Evolutionary conservation across 2,113 vertebrate species (phyloP), one percentile per base, ranked within the genome.

Genomic region (Hippocampus abdominalis): DNA sequence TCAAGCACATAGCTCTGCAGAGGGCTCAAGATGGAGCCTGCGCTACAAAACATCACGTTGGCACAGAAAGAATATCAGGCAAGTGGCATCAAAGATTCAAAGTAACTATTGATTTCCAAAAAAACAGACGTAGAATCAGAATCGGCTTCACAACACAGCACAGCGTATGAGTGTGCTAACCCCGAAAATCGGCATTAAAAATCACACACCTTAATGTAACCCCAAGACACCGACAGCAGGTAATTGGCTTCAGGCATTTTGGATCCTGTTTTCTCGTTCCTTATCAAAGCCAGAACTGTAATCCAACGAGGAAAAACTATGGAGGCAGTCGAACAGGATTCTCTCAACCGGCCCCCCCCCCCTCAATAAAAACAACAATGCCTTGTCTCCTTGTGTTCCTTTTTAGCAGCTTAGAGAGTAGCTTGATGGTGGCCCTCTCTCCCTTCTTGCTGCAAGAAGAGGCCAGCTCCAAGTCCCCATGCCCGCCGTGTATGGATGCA

Each of bases 191-290:
- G 70, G 76, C 87, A 76, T 64, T 69, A 73, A 79, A 54, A 46
- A 42, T 56, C 86, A 92, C 92, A 80, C 90, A 93, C 93, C 93
- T 93, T 93, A 79, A 93, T 94, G 85, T 94, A 93, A 88, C 91
- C 92, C 92, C 93, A 93, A 77, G 92, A 94, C 80, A 93, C 93
- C 63, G 92, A 92, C 79, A 93, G 91, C 84, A 94, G 89, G 87
- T 93, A 94, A 86, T 93, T 93, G 57, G 91, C 91, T 89, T 93
- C 92, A 91, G 92, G 92, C 93, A 93, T 94, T 91, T 92, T 92
- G 92, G 92, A 92, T 83, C 84, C 81, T 54, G 89, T 90, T 89
- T 84, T 91, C 75, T 80, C 75, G 84, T 87, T 71, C 89, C 83
- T 80, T 85, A 80, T 88, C 79, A 90, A 88, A 91, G 89, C 91